phyloP scores from a whole-genome alignment of 1,140 invertebrate species.

The Lasioglossum albipes region DNA sequence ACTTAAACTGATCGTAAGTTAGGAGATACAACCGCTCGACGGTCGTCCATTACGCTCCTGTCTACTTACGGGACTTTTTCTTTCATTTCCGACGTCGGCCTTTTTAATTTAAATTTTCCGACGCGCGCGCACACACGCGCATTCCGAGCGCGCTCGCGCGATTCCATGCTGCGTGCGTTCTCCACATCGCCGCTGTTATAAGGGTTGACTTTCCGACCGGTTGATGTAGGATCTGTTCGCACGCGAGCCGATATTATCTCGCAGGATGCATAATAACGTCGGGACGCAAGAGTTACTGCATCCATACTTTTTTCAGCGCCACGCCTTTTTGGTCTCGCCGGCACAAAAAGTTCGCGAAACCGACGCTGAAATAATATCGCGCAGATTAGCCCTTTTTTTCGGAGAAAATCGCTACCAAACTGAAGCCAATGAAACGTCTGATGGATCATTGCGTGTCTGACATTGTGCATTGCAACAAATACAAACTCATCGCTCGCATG shows the following conservation, averaged over 20 bases:
- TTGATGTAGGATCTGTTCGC: slow-evolving; percentile 37
- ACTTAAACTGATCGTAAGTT: slow-evolving; percentile 15
- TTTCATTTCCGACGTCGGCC: background rate
- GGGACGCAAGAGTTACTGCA: slow-evolving; percentile 23
- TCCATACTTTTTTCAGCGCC: background rate
- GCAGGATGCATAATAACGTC: slow-evolving; percentile 36
- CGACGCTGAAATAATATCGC: too few species aligned
- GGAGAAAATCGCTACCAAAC: too few species aligned
- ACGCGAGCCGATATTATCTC: slow-evolving; percentile 52
- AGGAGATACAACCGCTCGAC: background rate
- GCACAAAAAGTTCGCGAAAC: too few species aligned
- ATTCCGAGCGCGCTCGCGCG: slow-evolving; percentile 2
- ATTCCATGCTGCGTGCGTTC: slow-evolving; percentile 35
- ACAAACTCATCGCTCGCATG: too few species aligned
- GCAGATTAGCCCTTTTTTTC: too few species aligned
- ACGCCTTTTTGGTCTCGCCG: background rate
- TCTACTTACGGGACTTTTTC: background rate
- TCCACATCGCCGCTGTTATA: slow-evolving; percentile 17
- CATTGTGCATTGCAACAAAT: too few species aligned
- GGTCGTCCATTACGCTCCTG: background rate
- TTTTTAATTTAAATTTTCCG: background rate
- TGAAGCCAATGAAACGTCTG: too few species aligned
- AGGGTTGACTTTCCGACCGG: slow-evolving; percentile 24
- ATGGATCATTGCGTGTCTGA: too few species aligned
- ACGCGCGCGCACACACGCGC: background rate